Percentiles rank a stretch among this genome's conserved stretches.
Conservation (phyloP, 2,113 vertebrate genomes). For the Oceanites oceanicus region DNA sequence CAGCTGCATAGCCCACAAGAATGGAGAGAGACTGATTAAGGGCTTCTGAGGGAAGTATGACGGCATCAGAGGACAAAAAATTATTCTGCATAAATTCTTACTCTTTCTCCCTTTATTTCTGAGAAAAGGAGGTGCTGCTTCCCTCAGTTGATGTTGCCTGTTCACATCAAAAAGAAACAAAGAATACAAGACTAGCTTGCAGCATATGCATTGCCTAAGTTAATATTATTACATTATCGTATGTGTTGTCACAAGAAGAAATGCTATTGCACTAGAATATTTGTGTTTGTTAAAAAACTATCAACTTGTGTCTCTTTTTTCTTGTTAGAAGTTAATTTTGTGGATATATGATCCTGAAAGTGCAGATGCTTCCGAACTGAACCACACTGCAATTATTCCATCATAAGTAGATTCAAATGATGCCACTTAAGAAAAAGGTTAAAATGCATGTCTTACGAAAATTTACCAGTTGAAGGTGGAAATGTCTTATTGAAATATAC, state of each 20-base stretch:
- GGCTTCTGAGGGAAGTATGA: background rate
- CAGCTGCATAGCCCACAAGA: background rate
- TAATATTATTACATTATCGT: background rate
- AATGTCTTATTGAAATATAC: background rate
- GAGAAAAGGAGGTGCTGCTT: background rate
- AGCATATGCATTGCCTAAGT: background rate
- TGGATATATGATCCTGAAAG: constrained; percentile 52
- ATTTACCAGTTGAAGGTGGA: background rate
- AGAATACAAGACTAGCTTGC: background rate
- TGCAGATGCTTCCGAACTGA: background rate
- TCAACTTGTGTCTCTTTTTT: background rate
- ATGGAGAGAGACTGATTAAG: background rate
- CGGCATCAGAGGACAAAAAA: background rate
- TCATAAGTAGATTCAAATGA: background rate
- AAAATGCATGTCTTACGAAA: background rate
- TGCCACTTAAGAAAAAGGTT: background rate
- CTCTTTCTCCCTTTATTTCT: background rate
- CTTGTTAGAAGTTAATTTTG: background rate
- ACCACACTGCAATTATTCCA: background rate
- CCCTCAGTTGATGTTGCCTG: background rate
- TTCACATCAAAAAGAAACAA: background rate
- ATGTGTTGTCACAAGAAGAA: background rate
- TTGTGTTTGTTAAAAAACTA: background rate
- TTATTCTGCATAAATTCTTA: background rate
- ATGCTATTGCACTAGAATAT: background rate